A percentile compares a stretch with the other conserved stretches of the same genome.
Conservation (phyloP, 1,140 invertebrate genomes). For the Sarcophaga bullata region DNA sequence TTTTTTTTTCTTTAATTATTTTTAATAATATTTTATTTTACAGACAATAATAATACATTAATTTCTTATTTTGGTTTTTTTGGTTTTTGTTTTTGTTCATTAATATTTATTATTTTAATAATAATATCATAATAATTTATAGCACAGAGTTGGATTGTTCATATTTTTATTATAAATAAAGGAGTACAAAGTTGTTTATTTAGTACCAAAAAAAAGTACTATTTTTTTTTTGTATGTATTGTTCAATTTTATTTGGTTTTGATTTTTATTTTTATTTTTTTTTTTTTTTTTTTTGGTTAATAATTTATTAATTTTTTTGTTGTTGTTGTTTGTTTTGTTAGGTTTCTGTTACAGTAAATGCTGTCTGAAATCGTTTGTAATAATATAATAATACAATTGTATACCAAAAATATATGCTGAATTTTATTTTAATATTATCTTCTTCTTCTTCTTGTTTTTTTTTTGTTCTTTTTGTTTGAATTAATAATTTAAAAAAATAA, state of each 20-base stretch:
- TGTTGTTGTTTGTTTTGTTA: background rate
- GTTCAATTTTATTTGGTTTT: background rate
- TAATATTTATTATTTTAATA: background rate
- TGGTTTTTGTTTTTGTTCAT: too few relatives aligned
- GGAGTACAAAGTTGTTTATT: too few relatives aligned
- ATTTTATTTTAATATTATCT: too few relatives aligned
- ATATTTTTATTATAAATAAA: background rate
- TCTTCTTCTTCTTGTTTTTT: too few relatives aligned
- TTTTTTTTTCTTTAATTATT: background rate
- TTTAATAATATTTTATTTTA: slow-evolving; percentile 9
- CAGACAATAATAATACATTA: background rate
- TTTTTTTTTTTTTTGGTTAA: background rate
- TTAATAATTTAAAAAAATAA: too few relatives aligned
- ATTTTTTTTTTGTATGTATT: background rate
- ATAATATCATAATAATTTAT: background rate
- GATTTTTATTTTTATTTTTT: background rate
- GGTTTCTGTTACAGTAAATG: background rate
- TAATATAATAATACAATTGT: too few relatives aligned
- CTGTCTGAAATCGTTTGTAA: background rate
- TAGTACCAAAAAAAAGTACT: too few relatives aligned
- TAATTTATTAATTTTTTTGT: too few relatives aligned
- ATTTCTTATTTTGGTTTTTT: background rate
- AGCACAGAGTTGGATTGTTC: slow-evolving; percentile 17
- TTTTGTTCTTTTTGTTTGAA: too few relatives aligned
- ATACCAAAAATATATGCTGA: too few relatives aligned